These are phyloP conservation scores for Platycercus adscitus DNA, from an alignment of 2,113 vertebrate species.

Conservation along the genomic window DNA sequence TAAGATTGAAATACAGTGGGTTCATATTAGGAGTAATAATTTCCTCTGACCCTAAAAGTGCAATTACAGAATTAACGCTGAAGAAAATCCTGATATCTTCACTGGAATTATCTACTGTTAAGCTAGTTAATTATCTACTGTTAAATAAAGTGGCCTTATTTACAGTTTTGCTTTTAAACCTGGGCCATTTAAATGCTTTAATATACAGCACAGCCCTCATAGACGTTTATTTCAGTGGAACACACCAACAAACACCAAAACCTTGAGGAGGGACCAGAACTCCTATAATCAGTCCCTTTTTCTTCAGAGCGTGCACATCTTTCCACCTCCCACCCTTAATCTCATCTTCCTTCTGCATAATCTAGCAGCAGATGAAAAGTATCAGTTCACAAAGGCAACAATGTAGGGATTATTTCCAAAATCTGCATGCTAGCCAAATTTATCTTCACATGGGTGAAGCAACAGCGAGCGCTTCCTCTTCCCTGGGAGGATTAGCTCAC, in stretches of 20 bases:
- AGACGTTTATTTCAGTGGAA: background rate
- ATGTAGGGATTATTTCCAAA: background rate
- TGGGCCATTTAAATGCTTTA: background rate
- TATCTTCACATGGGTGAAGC: slow-evolving; percentile 2
- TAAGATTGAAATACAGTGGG: background rate
- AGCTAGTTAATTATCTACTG: background rate
- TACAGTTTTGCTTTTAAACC: background rate
- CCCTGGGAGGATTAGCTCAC: background rate
- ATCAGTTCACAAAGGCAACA: background rate
- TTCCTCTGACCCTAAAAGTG: background rate
- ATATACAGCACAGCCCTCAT: background rate
- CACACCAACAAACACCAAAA: background rate
- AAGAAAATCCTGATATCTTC: background rate
- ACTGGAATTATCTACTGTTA: background rate
- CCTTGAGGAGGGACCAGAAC: background rate
- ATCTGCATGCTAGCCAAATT: slow-evolving; percentile 47
- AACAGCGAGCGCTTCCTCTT: slow-evolving; percentile 28
- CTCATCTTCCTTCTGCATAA: background rate
- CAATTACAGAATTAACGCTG: background rate
- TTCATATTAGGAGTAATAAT: background rate
- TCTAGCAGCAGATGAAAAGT: background rate
- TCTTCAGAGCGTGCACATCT: background rate
- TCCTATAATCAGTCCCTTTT: background rate
- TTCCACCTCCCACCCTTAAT: background rate
- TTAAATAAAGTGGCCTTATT: background rate